These are phyloP conservation scores for Toxonevra muliebris DNA, from an alignment of 2,888 invertebrate genomes.

Conservation along the genomic window DNA sequence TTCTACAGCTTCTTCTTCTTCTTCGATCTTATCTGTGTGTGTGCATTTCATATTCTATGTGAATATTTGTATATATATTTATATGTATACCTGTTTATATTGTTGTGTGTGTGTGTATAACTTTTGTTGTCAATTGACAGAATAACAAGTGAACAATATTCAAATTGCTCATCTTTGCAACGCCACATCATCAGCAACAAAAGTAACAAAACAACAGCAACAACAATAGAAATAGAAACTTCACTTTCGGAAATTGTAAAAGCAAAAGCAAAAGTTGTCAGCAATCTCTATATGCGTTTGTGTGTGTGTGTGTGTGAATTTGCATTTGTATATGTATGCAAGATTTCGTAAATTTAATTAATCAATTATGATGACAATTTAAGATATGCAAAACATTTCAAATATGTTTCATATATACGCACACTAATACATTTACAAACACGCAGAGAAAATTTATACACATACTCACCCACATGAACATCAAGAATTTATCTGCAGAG, in stretches of 20 bases:
- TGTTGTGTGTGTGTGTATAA: background rate
- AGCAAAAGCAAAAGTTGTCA: background rate
- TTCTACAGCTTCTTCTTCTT: too few species aligned
- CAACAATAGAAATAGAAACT: background rate
- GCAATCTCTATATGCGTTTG: background rate
- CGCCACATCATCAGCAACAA: background rate
- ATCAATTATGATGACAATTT: conserved; percentile 20
- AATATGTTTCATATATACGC: background rate
- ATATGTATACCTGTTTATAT: background rate
- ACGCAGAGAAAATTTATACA: too few species aligned
- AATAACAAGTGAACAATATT: background rate
- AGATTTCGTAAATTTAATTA: conserved; percentile 23
- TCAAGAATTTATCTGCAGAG: too few species aligned
- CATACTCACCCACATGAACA: too few species aligned
- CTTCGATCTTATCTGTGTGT: too few species aligned
- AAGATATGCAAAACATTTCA: background rate
- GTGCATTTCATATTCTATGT: too few species aligned
- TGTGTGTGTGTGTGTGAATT: background rate
- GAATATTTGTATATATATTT: background rate
- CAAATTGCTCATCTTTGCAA: background rate
- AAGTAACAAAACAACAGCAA: conserved; percentile 4
- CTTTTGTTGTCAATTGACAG: conserved; percentile 20
- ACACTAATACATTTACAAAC: too few species aligned
- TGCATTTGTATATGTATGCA: background rate
- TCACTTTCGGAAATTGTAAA: too few species aligned